These are phyloP conservation scores for Halictus rubicundus DNA, from an alignment of 1,140 invertebrate species.

Conservation along the genomic window DNA sequence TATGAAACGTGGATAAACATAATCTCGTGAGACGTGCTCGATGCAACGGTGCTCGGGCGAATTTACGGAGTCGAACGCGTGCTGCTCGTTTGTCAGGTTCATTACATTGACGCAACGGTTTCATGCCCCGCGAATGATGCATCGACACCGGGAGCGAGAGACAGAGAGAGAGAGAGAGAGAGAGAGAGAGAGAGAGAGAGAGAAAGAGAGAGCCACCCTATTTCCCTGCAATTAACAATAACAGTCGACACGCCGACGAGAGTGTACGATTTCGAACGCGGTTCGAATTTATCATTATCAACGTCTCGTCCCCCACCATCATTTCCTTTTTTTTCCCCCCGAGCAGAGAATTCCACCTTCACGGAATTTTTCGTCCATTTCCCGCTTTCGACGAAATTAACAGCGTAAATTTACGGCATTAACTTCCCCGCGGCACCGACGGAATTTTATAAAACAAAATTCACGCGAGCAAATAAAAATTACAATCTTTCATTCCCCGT, in stretches of 20 bases:
- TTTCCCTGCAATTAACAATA: neutral
- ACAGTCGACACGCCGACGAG: neutral
- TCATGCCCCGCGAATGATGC: neutral
- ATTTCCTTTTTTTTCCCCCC: too few relatives aligned
- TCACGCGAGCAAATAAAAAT: neutral
- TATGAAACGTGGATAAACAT: slow-evolving; percentile 22
- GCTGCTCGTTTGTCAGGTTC: slow-evolving; percentile 9
- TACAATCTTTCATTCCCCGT: neutral
- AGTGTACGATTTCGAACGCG: neutral
- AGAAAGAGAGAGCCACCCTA: neutral
- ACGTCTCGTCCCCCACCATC: too few relatives aligned
- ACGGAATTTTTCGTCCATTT: too few relatives aligned
- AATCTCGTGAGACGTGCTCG: slow-evolving; percentile 17
- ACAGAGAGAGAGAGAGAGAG: too few relatives aligned
- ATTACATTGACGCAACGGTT: neutral
- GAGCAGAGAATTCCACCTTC: too few relatives aligned
- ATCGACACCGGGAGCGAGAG: neutral
- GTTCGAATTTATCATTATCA: too few relatives aligned
- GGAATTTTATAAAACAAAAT: neutral
- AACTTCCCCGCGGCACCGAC: too few relatives aligned
- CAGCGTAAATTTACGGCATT: too few relatives aligned
- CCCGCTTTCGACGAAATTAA: too few relatives aligned
- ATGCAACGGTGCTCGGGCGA: neutral
- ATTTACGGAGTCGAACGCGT: slow-evolving; percentile 13
- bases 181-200: too few relatives aligned